phyloP scores from a whole-genome alignment of 2,888 invertebrate genomes.

The Spodoptera exigua region DNA sequence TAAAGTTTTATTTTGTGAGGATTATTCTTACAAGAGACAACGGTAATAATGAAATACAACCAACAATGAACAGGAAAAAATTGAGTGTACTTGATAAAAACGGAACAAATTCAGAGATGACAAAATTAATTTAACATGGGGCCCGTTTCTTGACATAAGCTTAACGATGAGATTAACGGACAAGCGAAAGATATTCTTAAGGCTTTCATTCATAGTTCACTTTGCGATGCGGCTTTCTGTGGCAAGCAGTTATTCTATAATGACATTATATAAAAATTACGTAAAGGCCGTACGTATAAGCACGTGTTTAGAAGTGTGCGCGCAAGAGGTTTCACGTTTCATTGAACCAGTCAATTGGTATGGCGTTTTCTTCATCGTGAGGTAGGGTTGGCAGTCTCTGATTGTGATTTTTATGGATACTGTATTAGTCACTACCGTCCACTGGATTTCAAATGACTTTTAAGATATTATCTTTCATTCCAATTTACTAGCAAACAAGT shows the following conservation, averaged over 20 bases:
- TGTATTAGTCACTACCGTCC: too few species aligned
- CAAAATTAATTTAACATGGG: too few species aligned
- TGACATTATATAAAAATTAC: constrained; percentile 48
- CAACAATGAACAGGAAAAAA: too few species aligned
- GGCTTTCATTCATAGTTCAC: constrained; percentile 5
- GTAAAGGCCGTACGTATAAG: constrained; percentile 32
- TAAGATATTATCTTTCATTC: too few species aligned
- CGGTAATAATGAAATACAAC: too few species aligned
- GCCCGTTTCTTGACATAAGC: too few species aligned
- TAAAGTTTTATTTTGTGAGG: too few species aligned
- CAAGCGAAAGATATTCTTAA: constrained; percentile 28
- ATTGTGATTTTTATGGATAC: neutral
- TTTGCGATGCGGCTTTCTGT: neutral
- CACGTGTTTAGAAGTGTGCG: constrained; percentile 45
- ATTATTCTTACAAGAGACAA: too few species aligned
- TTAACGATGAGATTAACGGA: neutral
- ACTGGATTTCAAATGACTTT: too few species aligned
- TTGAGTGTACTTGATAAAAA: too few species aligned
- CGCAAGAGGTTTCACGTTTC: constrained; percentile 40
- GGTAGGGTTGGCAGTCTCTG: constrained; percentile 15
- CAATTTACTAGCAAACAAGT: too few species aligned
- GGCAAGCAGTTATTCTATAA: constrained; percentile 24
- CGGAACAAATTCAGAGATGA: too few species aligned
- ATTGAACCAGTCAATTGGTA: constrained; percentile 41
- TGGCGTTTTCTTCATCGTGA: constrained; percentile 10